Percentiles rank a stretch among this genome's conserved stretches.
These are phyloP conservation scores for Epinephelus moara DNA, from an alignment of 2,113 vertebrate genomes.

Conservation along the genomic window DNA sequence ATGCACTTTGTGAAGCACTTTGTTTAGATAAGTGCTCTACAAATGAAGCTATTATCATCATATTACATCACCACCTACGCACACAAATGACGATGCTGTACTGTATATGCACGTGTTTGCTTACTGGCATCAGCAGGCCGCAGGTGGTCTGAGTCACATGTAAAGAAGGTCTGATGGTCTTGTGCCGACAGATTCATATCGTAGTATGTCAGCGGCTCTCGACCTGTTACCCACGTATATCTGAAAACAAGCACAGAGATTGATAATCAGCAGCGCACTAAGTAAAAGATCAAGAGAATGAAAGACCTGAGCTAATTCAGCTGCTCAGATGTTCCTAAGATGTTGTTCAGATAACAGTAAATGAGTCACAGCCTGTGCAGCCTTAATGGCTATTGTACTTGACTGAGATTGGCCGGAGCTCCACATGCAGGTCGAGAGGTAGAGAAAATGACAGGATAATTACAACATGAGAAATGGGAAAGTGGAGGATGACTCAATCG, in stretches of 20 bases:
- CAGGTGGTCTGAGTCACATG: constrained; percentile 96
- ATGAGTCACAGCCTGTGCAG: not conserved
- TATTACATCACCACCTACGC: not conserved
- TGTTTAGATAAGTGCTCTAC: too few relatives aligned
- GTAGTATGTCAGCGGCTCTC: constrained; percentile 98
- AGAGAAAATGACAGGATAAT: constrained; percentile 16
- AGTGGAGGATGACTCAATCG: constrained; percentile 6
- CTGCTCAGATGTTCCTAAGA: not conserved
- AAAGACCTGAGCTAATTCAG: not conserved
- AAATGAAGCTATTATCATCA: too few relatives aligned
- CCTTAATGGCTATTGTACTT: not conserved
- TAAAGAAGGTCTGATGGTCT: constrained; percentile 99
- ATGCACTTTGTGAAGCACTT: too few relatives aligned
- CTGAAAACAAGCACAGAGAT: constrained; percentile 75
- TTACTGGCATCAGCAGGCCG: constrained; percentile 96
- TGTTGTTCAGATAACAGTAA: not conserved
- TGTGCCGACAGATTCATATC: constrained; percentile 99
- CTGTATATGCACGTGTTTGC: constrained; percentile 35
- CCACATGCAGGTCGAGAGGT: not conserved
- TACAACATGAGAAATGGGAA: constrained; percentile 6
- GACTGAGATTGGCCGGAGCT: constrained; percentile 13
- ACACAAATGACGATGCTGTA: not conserved
- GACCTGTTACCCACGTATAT: constrained; percentile 97
- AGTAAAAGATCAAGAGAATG: not conserved
- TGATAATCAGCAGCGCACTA: not conserved